These are phyloP conservation scores for Stegastes partitus DNA, from an alignment of 2,113 vertebrate genomes.

Conservation along the genomic window DNA sequence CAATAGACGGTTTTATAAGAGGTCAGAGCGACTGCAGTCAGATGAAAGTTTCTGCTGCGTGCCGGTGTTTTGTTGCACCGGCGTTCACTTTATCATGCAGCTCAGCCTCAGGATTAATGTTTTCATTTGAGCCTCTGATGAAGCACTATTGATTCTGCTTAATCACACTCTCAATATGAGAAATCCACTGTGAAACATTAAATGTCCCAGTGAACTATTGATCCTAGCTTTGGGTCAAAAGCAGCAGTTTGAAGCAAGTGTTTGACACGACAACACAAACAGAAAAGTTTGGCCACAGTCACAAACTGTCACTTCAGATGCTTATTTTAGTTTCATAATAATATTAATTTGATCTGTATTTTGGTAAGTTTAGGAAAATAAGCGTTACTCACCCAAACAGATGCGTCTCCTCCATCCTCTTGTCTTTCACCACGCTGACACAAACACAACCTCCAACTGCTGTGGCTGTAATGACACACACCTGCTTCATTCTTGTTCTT, in stretches of 20 bases:
- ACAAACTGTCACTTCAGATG: not conserved
- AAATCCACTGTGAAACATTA: constrained; percentile 65
- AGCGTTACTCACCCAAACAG: no score
- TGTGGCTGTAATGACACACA: no score
- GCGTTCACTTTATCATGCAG: constrained; percentile 35
- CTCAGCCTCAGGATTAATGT: constrained; percentile 47
- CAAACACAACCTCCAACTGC: no score
- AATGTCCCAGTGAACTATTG: constrained; percentile 55
- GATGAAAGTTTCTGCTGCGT: constrained; percentile 40
- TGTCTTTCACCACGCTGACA: no score
- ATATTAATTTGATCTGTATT: no score
- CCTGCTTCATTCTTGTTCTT: no score
- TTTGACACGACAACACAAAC: not conserved
- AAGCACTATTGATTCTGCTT: constrained; percentile 72
- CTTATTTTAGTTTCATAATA: no score
- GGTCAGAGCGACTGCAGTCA: constrained; percentile 56
- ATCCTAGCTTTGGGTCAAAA: constrained; percentile 58
- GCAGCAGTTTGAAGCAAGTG: constrained; percentile 14
- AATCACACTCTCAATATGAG: constrained; percentile 65
- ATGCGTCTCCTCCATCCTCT: no score
- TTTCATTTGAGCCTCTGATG: constrained; percentile 75
- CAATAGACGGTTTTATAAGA: constrained; percentile 60
- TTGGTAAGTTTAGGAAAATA: no score
- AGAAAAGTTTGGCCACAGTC: no score
- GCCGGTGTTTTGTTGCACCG: constrained; percentile 24